Base-by-base conservation (phyloP, 2,113 vertebrate genomes). In the Pelecanoides urinatrix region DNA sequence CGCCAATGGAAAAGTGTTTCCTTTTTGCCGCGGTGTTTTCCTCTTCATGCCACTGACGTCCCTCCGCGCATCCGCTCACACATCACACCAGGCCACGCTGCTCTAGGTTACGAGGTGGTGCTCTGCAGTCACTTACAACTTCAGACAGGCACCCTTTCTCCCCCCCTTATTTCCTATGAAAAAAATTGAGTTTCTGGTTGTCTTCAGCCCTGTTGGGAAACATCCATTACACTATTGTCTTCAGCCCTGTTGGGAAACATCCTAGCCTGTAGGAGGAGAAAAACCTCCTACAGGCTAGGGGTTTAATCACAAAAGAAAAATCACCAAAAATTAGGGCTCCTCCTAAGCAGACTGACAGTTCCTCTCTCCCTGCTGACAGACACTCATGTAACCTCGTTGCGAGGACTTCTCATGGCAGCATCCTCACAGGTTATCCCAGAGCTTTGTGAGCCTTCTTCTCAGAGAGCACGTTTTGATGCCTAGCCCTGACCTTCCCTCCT, bases 31-130 rank as follows among this genome's bases (percentile, higher is more conserved):
- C 0, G 0, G 9, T 2, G 1, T 61, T 70, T 56, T 52, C 49
- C 49, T 61, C 49, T 42, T 78, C 11, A 4, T 34, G 71, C 13
- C 32, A 30, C 4, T 44, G 36, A 38, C 59, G 52, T 21, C 30
- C 11, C 40, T 52, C 40, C 32, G 2, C 4, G 22, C 21, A 40
- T 4, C 30, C 3, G 0, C 16, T 36, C 58, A 29, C 26, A 40
- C 27, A 50, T 14, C 16, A 62, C 21, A 20, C 7, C 4, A 2
- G 8, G 56, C 56, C 47, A 50, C 1, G 0, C 36, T 14, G 32
- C 50, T 55, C n/a, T 10, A 2, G 0, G 0, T 42, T 42, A 42
- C 0, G 0, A 40, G 17, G 21, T 5, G 14, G 26, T 25, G 38
- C 63, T 71, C 36, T 77, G 47, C 18, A 36, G 17, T 32, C 71